phyloP scores from a whole-genome alignment of 2,888 invertebrate genomes.

The Melanchra persicariae region DNA sequence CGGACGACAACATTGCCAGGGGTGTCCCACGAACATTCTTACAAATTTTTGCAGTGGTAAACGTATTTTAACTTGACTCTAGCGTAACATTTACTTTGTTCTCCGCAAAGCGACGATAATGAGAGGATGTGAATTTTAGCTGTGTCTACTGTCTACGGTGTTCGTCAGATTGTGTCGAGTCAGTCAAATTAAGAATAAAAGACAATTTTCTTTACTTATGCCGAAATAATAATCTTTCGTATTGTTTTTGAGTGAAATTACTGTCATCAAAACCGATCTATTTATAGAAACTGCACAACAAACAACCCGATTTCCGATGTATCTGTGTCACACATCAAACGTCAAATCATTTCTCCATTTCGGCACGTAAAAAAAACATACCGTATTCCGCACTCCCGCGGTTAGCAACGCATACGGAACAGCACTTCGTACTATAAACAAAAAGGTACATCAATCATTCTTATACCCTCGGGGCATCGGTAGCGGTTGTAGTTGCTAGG shows the following conservation, averaged over 20 bases:
- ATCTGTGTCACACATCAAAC: constrained; percentile 34
- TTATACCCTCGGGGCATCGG: constrained; percentile 61
- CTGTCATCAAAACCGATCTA: neutral
- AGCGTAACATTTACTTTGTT: constrained; percentile 55
- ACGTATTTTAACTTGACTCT: constrained; percentile 56
- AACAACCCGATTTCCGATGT: constrained; percentile 3
- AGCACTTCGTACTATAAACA: constrained; percentile 57
- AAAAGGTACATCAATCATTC: constrained; percentile 70
- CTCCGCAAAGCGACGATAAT: constrained; percentile 55
- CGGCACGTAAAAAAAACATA: constrained; percentile 19
- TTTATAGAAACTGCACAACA: neutral
- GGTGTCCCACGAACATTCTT: constrained; percentile 55
- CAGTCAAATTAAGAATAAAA: constrained; percentile 28
- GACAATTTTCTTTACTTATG: constrained; percentile 13
- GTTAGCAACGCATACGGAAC: constrained; percentile 32
- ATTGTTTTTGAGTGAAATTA: neutral
- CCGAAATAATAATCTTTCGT: constrained; percentile 1
- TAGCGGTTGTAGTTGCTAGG: constrained; percentile 71
- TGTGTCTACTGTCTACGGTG: constrained; percentile 29
- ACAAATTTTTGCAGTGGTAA: constrained; percentile 53
- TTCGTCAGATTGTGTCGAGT: constrained; percentile 34
- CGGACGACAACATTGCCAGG: constrained; percentile 57
- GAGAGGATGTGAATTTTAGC: constrained; percentile 51
- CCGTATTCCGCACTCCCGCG: constrained; percentile 14
- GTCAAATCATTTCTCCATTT: constrained; percentile 48